A percentile compares a stretch with the other conserved stretches of the same genome.
These are phyloP conservation scores for Lasiommata megera DNA, from an alignment of 2,888 invertebrate species.

Conservation along the genomic window DNA sequence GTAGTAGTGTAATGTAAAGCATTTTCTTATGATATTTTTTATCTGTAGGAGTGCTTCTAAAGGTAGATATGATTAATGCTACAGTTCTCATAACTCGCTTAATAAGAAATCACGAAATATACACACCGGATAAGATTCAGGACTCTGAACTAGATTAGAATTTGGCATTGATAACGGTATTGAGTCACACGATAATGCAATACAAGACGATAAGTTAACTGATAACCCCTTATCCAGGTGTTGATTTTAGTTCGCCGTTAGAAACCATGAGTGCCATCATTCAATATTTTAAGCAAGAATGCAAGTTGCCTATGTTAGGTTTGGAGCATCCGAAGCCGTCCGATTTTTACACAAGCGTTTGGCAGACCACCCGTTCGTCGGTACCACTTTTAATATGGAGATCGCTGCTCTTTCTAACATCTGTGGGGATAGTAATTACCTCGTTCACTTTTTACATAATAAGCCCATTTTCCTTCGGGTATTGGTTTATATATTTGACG, in stretches of 20 bases:
- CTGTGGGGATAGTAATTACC: conserved; percentile 55
- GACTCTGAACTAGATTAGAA: conserved; percentile 23
- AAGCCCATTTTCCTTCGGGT: conserved; percentile 42
- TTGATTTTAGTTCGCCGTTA: conserved; percentile 8
- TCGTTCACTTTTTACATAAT: conserved; percentile 55
- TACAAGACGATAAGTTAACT: conserved; percentile 33
- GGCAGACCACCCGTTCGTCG: conserved; percentile 64
- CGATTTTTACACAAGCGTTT: conserved; percentile 67
- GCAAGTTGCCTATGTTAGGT: conserved; percentile 50
- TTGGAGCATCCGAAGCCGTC: conserved; percentile 59
- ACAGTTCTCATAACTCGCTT: neutral
- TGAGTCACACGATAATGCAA: conserved; percentile 42
- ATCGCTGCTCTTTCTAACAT: conserved; percentile 54
- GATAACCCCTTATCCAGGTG: conserved; percentile 30
- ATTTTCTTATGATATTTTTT: too few species aligned
- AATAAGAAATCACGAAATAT: conserved; percentile 15
- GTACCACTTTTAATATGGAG: conserved; percentile 65
- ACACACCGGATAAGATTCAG: conserved; percentile 19
- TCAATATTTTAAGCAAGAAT: conserved; percentile 60
- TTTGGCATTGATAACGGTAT: conserved; percentile 35
- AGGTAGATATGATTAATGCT: neutral
- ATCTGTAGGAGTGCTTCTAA: too few species aligned
- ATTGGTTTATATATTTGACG: conserved; percentile 79
- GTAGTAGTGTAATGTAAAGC: too few species aligned
- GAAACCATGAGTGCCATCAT: conserved; percentile 58